phyloP scores from a whole-genome alignment of 2,888 invertebrate species.

The Alloplasta piceator region DNA sequence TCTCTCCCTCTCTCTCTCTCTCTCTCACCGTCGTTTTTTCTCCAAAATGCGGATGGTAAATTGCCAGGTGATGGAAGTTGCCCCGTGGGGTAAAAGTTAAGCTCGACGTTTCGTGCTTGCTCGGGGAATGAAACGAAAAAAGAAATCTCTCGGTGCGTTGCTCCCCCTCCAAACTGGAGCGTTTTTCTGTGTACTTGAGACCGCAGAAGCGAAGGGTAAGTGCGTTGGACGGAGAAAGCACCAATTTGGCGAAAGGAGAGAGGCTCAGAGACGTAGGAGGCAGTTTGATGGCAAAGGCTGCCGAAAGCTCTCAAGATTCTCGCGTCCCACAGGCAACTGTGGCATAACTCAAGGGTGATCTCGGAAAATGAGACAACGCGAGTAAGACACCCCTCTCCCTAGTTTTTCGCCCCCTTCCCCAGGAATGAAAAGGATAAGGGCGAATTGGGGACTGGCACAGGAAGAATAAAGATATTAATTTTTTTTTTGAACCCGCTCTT shows the following conservation, averaged over 20 bases:
- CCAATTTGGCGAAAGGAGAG: slow-evolving; percentile 60
- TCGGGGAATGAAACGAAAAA: slow-evolving; percentile 3
- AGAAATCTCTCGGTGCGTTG: slow-evolving; percentile 32
- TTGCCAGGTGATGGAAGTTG: slow-evolving; percentile 36
- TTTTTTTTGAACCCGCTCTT: too few relatives aligned
- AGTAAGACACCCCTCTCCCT: slow-evolving; percentile 24
- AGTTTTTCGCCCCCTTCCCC: slow-evolving; percentile 15
- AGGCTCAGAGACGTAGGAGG: neutral
- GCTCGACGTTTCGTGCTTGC: slow-evolving; percentile 21
- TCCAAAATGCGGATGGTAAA: slow-evolving; percentile 16
- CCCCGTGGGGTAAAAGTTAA: slow-evolving; percentile 29
- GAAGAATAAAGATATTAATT: too few relatives aligned
- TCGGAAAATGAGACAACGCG: slow-evolving; percentile 55
- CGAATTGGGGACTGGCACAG: slow-evolving; percentile 9
- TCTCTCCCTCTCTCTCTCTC: too few relatives aligned
- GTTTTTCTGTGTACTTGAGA: slow-evolving; percentile 1
- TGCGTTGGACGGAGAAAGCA: slow-evolving; percentile 63
- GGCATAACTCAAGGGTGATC: slow-evolving; percentile 65
- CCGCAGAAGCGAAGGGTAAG: slow-evolving; percentile 7
- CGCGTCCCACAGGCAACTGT: slow-evolving; percentile 40
- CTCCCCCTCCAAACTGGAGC: slow-evolving; percentile 23
- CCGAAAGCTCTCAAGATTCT: slow-evolving; percentile 28
- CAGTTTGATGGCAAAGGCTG: slow-evolving; percentile 9
- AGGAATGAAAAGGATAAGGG: too few relatives aligned
- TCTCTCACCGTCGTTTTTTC: neutral